Evolutionary conservation across 2,888 invertebrate species (phyloP).

Genomic region (Gastrophysa polygoni): DNA sequence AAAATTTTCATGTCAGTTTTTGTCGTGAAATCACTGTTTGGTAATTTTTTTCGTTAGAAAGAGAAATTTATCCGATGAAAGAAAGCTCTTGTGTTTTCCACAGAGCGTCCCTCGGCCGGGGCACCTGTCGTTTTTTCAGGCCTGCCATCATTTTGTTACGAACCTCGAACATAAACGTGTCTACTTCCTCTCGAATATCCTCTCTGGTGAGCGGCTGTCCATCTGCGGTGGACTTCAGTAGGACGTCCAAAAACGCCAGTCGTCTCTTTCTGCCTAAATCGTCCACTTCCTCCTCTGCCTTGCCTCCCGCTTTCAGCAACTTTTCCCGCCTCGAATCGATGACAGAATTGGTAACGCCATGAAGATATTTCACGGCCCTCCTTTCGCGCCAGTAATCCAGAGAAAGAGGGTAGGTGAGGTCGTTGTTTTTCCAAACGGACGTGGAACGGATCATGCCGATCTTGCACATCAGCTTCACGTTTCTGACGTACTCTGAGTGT

Average conservation of each 20-base stretch:
- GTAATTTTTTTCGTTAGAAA: no score
- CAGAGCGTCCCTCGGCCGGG: no score
- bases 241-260: slow-evolving; percentile 70
- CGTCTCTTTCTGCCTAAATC: slow-evolving; percentile 64
- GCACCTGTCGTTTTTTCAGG: no score
- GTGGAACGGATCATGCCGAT: slow-evolving; percentile 44
- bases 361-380: slow-evolving; percentile 39
- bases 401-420: slow-evolving; percentile 62
- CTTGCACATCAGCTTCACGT: slow-evolving; percentile 64
- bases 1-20: no score
- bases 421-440: slow-evolving; percentile 56
- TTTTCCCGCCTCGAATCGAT: slow-evolving; percentile 50
- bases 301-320: slow-evolving; percentile 44
- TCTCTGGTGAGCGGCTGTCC: slow-evolving; percentile 64
- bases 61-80: no score
- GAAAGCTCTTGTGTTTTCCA: no score
- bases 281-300: slow-evolving; percentile 13
- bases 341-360: slow-evolving; percentile 20
- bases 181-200: slow-evolving; percentile 71
- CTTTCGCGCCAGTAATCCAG: slow-evolving; percentile 62
- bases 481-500: slow-evolving; percentile 73
- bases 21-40: no score
- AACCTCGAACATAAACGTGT: slow-evolving; percentile 75
- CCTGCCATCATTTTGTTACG: background rate
- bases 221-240: slow-evolving; percentile 66